Conservation (phyloP, 2,888 invertebrate species). For the Melinaea menophilus region DNA sequence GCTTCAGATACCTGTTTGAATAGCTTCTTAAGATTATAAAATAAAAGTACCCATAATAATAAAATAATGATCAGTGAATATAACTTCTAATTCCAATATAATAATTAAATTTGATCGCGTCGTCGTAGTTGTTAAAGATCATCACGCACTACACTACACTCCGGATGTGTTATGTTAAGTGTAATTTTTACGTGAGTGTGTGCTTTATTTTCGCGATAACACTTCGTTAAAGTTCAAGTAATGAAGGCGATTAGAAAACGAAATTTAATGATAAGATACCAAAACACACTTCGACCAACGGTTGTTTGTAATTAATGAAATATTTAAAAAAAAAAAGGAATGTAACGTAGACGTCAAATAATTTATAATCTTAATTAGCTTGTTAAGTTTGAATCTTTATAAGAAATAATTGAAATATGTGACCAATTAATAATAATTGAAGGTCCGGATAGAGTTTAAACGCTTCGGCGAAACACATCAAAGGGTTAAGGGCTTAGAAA, state of each 20-base stretch:
- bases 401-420: no score
- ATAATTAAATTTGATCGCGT: background rate
- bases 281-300: slow-evolving; percentile 5
- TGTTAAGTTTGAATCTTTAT: no score
- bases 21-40: background rate
- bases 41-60: background rate
- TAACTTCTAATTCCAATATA: no score
- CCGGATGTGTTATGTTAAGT: slow-evolving; percentile 34
- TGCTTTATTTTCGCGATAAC: slow-evolving; percentile 32
- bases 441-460: background rate
- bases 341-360: no score
- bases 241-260: slow-evolving; percentile 21
- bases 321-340: no score
- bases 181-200: slow-evolving; percentile 36
- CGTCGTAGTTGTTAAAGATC: slow-evolving; percentile 19
- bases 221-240: slow-evolving; percentile 33
- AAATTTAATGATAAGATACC: slow-evolving; percentile 7
- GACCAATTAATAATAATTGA: no score
- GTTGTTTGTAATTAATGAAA: background rate
- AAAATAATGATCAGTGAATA: no score
- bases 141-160: slow-evolving; percentile 24
- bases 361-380: no score
- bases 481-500: slow-evolving; percentile 20
- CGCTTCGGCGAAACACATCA: background rate
- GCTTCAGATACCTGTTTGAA: background rate